These are phyloP conservation scores for Elanus axillaris DNA, from an alignment of 2,113 vertebrate species.

Conservation along the genomic window DNA sequence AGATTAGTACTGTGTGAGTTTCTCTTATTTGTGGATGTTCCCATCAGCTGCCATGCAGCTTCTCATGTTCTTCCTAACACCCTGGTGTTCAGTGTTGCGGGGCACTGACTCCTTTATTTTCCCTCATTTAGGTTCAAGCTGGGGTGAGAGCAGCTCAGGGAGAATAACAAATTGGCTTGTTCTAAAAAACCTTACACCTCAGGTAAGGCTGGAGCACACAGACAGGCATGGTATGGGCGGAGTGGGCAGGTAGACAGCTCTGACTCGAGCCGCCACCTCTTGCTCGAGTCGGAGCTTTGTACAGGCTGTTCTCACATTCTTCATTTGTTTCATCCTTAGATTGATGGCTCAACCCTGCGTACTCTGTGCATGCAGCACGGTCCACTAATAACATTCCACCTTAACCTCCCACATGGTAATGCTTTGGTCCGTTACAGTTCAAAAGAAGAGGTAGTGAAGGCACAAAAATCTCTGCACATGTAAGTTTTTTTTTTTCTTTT, in stretches of 20 bases:
- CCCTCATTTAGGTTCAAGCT: conserved; percentile 84
- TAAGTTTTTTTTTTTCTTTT: conserved; percentile 64
- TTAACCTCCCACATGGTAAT: conserved; percentile 97
- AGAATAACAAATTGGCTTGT: conserved; percentile 98
- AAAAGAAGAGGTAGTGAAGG: conserved; percentile 98
- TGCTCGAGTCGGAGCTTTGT: neutral
- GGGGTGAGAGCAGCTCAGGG: conserved; percentile 98
- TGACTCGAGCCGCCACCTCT: neutral
- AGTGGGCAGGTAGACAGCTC: neutral
- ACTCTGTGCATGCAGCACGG: conserved; percentile 99
- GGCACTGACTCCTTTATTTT: neutral
- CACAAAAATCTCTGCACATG: conserved; percentile 99
- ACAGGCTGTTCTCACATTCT: neutral
- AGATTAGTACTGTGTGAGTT: rapidly evolving
- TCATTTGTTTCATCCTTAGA: conserved; percentile 64
- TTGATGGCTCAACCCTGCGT: conserved; percentile 97
- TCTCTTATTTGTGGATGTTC: neutral
- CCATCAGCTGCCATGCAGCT: neutral
- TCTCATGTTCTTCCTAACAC: rapidly evolving
- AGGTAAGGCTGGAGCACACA: conserved; percentile 71
- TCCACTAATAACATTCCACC: conserved; percentile 99
- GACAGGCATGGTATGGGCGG: rapidly evolving
- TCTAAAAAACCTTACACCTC: conserved; percentile 99
- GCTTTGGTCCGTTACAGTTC: conserved; percentile 98
- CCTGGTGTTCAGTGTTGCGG: neutral